Base-by-base conservation (phyloP, 2,797 vertebrate genomes). In the Hyperoplus immaculatus region DNA sequence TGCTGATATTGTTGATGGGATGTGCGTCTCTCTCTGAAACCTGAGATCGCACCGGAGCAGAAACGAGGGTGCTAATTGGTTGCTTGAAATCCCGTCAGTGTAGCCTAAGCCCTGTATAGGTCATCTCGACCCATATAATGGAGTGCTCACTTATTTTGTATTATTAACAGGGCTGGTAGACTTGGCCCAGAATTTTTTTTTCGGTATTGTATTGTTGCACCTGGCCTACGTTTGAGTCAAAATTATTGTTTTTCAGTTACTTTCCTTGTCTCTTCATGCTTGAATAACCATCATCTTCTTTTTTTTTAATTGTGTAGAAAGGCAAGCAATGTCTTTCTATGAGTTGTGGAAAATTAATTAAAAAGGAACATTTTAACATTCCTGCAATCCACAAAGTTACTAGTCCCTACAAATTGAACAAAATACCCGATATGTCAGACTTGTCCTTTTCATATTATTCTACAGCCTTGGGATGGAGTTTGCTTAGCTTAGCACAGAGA, bases 71-170 rank as follows among this genome's bases (percentile, higher is more conserved):
- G 78, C 88, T 94, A 94, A 95, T 94, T 95, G 91, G 93, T 89
- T 82, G 87, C 88, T 90, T 88, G 88, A 93, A 92, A 91, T 92
- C 92, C 88, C 82, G 85, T 84, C 89, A 79, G 86, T 74, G 76
- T 75, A 80, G 75, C 83, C 76, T 16, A 72, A 84, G 88, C 85
- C 78, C 77, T 78, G 77, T 84, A 94, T 95, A 95, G 93, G 93
- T 95, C 93, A 93, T 70, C 77, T 71, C 66, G 78, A 78, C 88
- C 93, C 83, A 89, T 88, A 90, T 91, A 92, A 93, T 90, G 75
- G 83, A 92, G 87, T 84, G 81, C 85, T 89, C 80, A 84, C 85
- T 92, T 92, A 59, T 82, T 81, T 75, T 80, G n/a, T 81, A 84
- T 86, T 85, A 87, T 86, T 80, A 90, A 90, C 82, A 74, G 5